Conservation (phyloP, 1,140 invertebrate genomes). For the Latrodectus geometricus region DNA sequence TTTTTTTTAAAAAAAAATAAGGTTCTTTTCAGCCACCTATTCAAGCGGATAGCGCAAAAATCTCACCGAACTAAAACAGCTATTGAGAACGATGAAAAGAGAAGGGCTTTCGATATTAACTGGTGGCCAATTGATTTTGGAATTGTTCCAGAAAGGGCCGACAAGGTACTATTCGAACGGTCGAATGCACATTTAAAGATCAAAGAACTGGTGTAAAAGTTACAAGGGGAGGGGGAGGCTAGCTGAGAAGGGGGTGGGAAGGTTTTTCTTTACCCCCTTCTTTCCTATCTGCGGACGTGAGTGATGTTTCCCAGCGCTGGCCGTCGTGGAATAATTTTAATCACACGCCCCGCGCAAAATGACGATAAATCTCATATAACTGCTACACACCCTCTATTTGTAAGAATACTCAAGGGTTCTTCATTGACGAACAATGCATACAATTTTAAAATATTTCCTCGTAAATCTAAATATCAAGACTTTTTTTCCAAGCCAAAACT, state of each 20-base stretch:
- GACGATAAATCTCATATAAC: not conserved
- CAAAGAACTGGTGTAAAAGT: conserved; percentile 40
- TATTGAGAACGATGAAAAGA: not conserved
- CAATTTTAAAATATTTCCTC: too few species aligned
- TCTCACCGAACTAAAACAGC: not conserved
- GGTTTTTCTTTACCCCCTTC: not conserved
- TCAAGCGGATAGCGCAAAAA: conserved; percentile 16
- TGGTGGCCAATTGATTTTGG: conserved; percentile 58
- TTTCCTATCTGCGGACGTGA: not conserved
- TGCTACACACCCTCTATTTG: conserved; percentile 3
- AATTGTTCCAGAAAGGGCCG: conserved; percentile 36
- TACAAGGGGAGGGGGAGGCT: not conserved
- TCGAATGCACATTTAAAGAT: conserved; percentile 33
- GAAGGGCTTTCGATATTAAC: conserved; percentile 27
- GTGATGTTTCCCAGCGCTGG: not conserved
- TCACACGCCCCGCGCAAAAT: not conserved
- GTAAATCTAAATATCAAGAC: too few species aligned
- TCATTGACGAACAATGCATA: too few species aligned
- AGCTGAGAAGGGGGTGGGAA: not conserved
- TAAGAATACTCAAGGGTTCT: not conserved
- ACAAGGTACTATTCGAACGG: conserved; percentile 34
- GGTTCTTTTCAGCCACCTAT: not conserved
- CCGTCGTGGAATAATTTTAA: not conserved
- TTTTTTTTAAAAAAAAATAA: not conserved
- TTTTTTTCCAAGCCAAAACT: too few species aligned